Percentiles rank a stretch among this genome's conserved stretches.
These are phyloP conservation scores for Cygnus olor DNA, from an alignment of 2,797 vertebrate genomes.

Conservation along the genomic window DNA sequence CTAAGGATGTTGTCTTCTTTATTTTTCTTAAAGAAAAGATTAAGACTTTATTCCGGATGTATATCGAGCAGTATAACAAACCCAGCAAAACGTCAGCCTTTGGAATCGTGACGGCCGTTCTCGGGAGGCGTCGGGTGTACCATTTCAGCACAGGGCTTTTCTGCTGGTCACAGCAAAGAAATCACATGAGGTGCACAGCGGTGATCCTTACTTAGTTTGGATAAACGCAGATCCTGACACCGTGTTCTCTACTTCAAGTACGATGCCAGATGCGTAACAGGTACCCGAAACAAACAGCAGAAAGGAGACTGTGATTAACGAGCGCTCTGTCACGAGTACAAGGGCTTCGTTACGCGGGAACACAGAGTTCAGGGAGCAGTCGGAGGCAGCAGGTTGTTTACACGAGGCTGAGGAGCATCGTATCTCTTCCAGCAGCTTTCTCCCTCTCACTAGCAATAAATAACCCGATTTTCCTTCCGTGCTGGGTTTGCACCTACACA, in stretches of 20 bases:
- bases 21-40: conserved; percentile 70
- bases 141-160: conserved; percentile 28
- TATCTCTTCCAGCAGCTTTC: not conserved
- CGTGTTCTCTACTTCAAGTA: conserved; percentile 32
- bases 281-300: not conserved
- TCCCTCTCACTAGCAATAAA: not conserved
- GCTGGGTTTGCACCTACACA: not conserved
- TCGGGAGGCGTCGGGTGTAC: conserved; percentile 18
- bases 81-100: conserved; percentile 74
- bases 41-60: conserved; percentile 82
- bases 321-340: conserved; percentile 38
- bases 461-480: not conserved
- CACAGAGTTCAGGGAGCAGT: not conserved
- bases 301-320: not conserved
- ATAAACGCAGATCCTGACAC: not conserved
- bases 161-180: conserved; percentile 36
- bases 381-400: conserved; percentile 36
- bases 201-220: not conserved
- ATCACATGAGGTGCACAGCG: conserved; percentile 41
- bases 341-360: not conserved
- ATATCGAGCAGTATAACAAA: conserved; percentile 76
- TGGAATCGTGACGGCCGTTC: conserved; percentile 59
- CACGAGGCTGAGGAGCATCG: not conserved
- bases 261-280: conserved; percentile 18
- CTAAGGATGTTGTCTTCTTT: not conserved